Evolutionary conservation across 2,113 vertebrate species (phyloP).

Genomic region (Crotophaga sulcirostris): DNA sequence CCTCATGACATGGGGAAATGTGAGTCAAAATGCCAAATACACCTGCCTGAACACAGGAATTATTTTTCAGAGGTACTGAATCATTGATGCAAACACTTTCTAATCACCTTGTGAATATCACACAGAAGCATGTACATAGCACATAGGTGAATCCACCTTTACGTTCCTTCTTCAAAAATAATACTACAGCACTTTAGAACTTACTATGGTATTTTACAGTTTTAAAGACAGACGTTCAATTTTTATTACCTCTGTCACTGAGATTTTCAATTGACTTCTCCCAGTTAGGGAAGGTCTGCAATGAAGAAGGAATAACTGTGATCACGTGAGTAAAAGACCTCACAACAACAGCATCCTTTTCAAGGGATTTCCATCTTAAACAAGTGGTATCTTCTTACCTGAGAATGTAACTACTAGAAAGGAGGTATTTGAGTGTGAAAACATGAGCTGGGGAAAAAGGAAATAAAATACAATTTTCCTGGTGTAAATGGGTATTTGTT

Average conservation of each 20-base stretch:
- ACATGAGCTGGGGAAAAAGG: background rate
- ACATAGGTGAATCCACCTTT: background rate
- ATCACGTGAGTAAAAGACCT: background rate
- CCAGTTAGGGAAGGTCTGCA: conserved; percentile 79
- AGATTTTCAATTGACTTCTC: conserved; percentile 54
- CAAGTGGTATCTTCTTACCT: background rate
- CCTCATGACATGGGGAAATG: background rate
- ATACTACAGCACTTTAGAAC: background rate
- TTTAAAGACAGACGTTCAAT: background rate
- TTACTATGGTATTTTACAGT: background rate
- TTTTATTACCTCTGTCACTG: conserved; percentile 61
- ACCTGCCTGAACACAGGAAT: background rate
- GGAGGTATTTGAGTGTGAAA: background rate
- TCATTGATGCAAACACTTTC: background rate
- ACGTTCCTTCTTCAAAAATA: background rate
- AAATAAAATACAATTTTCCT: background rate
- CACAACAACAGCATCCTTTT: background rate
- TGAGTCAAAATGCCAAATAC: background rate
- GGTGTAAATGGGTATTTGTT: background rate
- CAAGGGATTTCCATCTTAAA: background rate
- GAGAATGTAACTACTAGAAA: background rate
- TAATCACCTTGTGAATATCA: background rate
- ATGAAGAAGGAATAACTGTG: conserved; percentile 39
- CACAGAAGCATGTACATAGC: background rate
- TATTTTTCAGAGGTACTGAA: background rate